phyloP scores from a whole-genome alignment of 2,797 vertebrate genomes.

The Pseudochirops corinnae region DNA sequence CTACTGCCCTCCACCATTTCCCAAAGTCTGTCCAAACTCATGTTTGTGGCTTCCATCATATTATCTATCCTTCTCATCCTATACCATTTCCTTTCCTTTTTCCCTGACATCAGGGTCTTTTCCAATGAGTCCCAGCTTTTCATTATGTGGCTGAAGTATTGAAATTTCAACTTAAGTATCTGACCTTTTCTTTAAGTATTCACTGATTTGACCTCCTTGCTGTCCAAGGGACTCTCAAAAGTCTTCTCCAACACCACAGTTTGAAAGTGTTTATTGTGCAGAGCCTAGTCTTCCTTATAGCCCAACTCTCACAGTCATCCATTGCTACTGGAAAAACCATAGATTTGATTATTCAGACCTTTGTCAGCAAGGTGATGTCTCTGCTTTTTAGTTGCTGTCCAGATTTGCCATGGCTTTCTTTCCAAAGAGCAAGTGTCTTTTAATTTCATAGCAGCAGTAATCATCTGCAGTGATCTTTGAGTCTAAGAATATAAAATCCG shows the following conservation, averaged over 20 bases:
- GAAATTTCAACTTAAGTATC: neutral
- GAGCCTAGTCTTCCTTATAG: neutral
- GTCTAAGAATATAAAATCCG: neutral
- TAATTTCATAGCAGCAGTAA: neutral
- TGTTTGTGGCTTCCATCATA: neutral
- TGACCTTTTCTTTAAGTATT: neutral
- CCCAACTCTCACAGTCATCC: neutral
- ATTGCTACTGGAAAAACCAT: neutral
- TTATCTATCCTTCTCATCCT: neutral
- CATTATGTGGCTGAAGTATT: neutral
- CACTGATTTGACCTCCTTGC: neutral
- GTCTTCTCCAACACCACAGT: neutral
- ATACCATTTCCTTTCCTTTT: neutral
- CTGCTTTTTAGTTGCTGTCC: neutral
- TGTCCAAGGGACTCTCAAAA: neutral
- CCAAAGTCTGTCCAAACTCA: neutral
- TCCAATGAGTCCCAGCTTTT: neutral
- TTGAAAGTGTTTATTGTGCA: neutral
- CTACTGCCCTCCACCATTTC: neutral
- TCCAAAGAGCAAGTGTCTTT: neutral
- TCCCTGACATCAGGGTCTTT: neutral
- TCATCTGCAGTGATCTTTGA: neutral
- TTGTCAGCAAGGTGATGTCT: neutral
- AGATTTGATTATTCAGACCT: neutral
- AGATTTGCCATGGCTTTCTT: neutral